These are phyloP conservation scores for Rhinoptilus africanus DNA, from an alignment of 2,113 vertebrate genomes.

Conservation along the genomic window DNA sequence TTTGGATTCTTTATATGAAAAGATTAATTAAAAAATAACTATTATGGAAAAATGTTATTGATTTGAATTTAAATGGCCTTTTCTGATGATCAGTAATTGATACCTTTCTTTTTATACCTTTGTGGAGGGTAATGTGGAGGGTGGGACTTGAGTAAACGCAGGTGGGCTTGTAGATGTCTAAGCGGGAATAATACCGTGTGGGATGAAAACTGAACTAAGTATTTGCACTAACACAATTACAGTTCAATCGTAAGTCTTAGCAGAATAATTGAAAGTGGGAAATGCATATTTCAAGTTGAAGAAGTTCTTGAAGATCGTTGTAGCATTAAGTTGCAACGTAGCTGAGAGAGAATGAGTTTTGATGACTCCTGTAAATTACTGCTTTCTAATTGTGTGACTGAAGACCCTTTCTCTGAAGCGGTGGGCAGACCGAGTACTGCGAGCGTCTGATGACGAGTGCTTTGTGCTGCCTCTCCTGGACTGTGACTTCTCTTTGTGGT, in stretches of 20 bases:
- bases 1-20: not conserved
- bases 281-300: not conserved
- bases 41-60: not conserved
- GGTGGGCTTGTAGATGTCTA: not conserved
- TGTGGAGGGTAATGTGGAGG: not conserved
- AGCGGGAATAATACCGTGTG: not conserved
- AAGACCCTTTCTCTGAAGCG: not conserved
- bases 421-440: not conserved
- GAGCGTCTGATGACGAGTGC: accelerated
- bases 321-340: not conserved
- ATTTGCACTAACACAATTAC: not conserved
- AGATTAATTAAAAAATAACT: slow-evolving; percentile 6
- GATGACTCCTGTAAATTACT: not conserved
- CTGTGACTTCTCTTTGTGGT: not conserved
- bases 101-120: not conserved
- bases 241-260: not conserved
- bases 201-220: not conserved
- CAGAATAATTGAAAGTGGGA: not conserved
- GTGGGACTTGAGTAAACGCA: not conserved
- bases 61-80: not conserved
- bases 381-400: not conserved
- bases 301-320: not conserved
- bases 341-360: not conserved
- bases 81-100: not conserved
- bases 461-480: not conserved